Percentiles rank a stretch among this genome's conserved stretches.
Evolutionary conservation across 92 coral and sea anemone genomes (phyloP).

Genomic region (Hydrozoanthus gracilis): DNA sequence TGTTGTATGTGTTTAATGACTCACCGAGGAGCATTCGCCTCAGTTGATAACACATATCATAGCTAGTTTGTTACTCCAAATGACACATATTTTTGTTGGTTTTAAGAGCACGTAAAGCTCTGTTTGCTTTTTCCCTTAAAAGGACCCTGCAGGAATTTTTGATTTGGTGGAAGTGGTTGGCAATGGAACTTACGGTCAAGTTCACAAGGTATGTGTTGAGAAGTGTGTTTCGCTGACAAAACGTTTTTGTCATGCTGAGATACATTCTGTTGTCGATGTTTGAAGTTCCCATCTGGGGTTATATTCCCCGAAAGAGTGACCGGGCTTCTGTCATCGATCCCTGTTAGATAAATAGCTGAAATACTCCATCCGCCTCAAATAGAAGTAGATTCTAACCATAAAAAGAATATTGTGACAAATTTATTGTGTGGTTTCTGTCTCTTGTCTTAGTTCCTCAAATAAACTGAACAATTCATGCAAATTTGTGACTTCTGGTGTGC

Average conservation of each 20-base stretch:
- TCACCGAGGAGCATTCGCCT: not conserved
- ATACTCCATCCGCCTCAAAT: no score
- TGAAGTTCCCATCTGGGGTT: conserved; percentile 26
- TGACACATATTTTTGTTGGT: not conserved
- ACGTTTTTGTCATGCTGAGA: conserved; percentile 22
- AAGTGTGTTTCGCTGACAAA: not conserved
- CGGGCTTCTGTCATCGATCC: conserved; percentile 1
- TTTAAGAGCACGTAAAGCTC: not conserved
- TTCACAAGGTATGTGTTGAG: conserved; percentile 82
- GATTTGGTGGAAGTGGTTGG: conserved; percentile 99
- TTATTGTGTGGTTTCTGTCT: not conserved
- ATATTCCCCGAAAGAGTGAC: conserved; percentile 20
- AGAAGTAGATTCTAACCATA: not conserved
- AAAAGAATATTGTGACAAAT: not conserved
- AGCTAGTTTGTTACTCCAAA: not conserved
- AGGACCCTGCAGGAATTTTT: conserved; percentile 99
- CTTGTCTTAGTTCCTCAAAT: not conserved
- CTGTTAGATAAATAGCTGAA: not conserved
- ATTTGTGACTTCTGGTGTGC: not conserved
- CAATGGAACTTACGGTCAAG: conserved; percentile 99
- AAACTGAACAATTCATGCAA: conserved; percentile 5
- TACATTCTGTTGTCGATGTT: conserved; percentile 27
- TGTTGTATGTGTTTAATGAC: not conserved
- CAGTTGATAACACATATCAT: not conserved
- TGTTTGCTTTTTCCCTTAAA: not conserved